Evolutionary conservation across 2,113 vertebrate species (phyloP).

Genomic region (Centropus bengalensis): DNA sequence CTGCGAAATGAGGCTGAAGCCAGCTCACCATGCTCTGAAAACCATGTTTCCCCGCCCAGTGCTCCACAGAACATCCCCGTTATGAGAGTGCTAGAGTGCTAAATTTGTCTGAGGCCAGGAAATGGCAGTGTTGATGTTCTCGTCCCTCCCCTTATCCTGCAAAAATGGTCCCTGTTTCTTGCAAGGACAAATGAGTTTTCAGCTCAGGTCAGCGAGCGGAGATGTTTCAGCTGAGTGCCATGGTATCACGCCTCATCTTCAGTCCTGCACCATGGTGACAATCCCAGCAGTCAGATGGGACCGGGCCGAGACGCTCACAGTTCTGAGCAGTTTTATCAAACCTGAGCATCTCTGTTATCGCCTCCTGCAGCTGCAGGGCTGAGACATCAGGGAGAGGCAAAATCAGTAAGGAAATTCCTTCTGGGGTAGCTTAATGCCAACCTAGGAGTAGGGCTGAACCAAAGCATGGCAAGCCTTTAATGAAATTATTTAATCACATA

Average conservation of each 20-base stretch:
- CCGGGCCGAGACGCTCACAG: neutral
- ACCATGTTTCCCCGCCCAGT: neutral
- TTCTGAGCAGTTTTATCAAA: neutral
- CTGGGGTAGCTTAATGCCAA: neutral
- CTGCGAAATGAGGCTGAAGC: neutral
- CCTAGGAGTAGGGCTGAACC: neutral
- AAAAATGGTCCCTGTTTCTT: fast-evolving
- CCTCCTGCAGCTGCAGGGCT: neutral
- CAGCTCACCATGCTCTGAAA: neutral
- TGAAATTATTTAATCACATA: neutral
- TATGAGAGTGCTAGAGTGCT: neutral
- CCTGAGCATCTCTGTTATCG: neutral
- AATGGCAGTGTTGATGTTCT: neutral
- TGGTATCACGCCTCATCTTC: fast-evolving
- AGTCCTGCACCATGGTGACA: neutral
- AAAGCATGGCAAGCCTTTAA: neutral
- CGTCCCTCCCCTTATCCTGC: neutral
- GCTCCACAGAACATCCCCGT: fast-evolving
- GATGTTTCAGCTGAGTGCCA: neutral
- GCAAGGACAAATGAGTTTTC: neutral
- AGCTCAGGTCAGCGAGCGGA: neutral
- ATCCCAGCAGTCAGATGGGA: neutral
- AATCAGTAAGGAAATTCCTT: neutral
- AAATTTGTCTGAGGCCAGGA: neutral
- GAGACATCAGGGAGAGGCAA: neutral